These are phyloP conservation scores for Gisinianus flammeolus DNA, from an alignment of 2,888 invertebrate genomes.

Conservation along the genomic window DNA sequence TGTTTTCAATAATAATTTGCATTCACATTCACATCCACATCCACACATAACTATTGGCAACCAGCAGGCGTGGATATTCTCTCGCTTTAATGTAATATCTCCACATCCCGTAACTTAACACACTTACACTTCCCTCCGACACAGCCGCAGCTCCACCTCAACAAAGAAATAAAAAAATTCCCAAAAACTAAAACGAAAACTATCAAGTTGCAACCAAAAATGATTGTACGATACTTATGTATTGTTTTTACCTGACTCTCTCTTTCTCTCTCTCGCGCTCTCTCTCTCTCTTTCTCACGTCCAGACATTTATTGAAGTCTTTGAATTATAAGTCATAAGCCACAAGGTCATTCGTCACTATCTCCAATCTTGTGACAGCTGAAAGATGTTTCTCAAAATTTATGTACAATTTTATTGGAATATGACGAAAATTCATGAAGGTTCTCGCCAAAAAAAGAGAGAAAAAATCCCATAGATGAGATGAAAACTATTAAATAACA, in stretches of 20 bases:
- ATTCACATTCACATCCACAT: constrained; percentile 13
- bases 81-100: no score
- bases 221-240: not conserved
- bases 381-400: not conserved
- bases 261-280: no score
- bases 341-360: constrained; percentile 26
- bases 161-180: no score
- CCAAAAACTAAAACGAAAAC: no score
- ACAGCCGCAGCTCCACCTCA: no score
- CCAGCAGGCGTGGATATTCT: no score
- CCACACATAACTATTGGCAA: not conserved
- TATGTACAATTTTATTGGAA: not conserved
- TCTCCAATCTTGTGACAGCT: not conserved
- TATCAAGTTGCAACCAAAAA: not conserved
- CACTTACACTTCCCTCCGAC: no score
- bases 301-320: constrained; percentile 18
- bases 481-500: not conserved
- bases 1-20: constrained; percentile 21
- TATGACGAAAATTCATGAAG: not conserved
- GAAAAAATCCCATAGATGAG: no score
- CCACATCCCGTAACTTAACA: no score
- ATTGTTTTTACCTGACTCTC: not conserved
- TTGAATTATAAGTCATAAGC: constrained; percentile 19
- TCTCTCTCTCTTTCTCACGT: not conserved
- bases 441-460: no score